A percentile compares a stretch with the other conserved stretches of the same genome.
These are phyloP conservation scores for Tetanocera ferruginea DNA, from an alignment of 2,888 invertebrate genomes.

Conservation along the genomic window DNA sequence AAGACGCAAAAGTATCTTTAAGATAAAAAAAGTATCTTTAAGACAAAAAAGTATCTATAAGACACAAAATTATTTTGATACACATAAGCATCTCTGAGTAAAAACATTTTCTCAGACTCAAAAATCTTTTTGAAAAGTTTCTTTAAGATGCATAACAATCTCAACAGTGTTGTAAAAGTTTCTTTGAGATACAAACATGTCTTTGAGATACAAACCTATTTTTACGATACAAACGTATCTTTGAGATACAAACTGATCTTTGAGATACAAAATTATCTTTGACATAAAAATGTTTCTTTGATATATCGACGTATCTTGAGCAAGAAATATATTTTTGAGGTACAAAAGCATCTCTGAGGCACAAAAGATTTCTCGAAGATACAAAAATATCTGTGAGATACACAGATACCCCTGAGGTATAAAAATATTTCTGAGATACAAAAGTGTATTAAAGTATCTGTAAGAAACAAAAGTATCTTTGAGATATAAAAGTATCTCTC, in stretches of 20 bases:
- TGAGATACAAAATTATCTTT: too few relatives aligned
- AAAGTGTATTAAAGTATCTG: not conserved
- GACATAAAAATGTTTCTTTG: too few relatives aligned
- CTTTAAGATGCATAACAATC: too few relatives aligned
- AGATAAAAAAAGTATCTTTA: not conserved
- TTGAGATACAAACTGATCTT: too few relatives aligned
- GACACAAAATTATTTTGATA: not conserved
- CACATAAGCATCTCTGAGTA: not conserved
- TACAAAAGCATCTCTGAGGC: too few relatives aligned
- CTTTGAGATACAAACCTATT: not conserved
- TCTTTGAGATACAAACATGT: not conserved
- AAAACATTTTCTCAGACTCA: too few relatives aligned
- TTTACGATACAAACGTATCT: not conserved
- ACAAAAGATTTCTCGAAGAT: not conserved
- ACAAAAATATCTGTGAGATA: not conserved
- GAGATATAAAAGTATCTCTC: not conserved
- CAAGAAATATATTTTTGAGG: too few relatives aligned
- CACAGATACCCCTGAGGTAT: not conserved
- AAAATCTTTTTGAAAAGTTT: too few relatives aligned
- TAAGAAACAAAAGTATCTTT: not conserved
- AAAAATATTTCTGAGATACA: not conserved
- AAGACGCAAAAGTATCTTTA: not conserved
- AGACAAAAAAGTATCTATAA: not conserved
- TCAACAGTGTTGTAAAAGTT: not conserved
- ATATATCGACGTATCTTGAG: too few relatives aligned